These are phyloP conservation scores for Hypotaenidia philippensis DNA, from an alignment of 2,797 vertebrate genomes.

Conservation along the genomic window DNA sequence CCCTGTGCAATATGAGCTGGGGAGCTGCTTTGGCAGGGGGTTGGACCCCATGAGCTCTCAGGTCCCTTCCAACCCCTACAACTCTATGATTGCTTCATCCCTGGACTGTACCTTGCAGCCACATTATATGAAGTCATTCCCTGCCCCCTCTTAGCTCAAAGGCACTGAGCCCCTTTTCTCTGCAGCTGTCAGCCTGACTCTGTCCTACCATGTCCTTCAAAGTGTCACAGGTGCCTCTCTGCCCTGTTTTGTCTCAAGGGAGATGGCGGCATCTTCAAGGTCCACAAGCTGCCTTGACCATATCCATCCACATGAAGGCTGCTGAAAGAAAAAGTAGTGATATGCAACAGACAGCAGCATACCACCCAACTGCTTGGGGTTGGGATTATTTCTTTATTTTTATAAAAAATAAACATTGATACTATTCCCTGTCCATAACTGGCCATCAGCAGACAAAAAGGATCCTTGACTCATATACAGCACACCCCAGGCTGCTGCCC, in stretches of 20 bases:
- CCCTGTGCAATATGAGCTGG: too few species aligned
- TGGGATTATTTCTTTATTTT: not conserved
- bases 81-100: not conserved
- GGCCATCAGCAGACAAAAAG: not conserved
- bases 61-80: too few species aligned
- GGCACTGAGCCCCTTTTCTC: not conserved
- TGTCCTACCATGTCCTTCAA: not conserved
- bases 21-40: too few species aligned
- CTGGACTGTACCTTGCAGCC: not conserved
- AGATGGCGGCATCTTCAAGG: not conserved
- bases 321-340: not conserved
- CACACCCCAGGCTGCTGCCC: not conserved
- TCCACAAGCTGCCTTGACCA: not conserved
- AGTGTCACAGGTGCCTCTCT: not conserved
- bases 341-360: not conserved
- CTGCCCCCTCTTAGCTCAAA: not conserved
- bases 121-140: rapidly evolving
- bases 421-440: not conserved
- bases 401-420: not conserved
- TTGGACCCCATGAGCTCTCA: too few species aligned
- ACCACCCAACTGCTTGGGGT: not conserved
- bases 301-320: not conserved
- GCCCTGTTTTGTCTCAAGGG: not conserved
- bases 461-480: not conserved
- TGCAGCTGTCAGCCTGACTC: not conserved